Evolutionary conservation across 92 coral and sea anemone genomes (phyloP).

Genomic region (Metridium senile): DNA sequence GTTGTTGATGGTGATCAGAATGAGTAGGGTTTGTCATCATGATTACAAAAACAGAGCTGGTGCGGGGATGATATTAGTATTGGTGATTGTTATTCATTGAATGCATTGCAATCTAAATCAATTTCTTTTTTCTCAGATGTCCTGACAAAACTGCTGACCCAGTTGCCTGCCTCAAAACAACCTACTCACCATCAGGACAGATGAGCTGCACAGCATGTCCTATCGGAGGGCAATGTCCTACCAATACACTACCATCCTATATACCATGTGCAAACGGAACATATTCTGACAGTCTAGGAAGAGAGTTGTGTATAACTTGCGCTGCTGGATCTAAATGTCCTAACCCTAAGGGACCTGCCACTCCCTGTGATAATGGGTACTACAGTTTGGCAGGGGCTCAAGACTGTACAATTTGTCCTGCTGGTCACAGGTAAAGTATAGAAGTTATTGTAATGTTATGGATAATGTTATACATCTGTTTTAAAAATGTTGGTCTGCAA

Average conservation of each 20-base stretch:
- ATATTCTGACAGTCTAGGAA: conserved; percentile 49
- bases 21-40: too few species aligned
- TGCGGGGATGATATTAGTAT: too few species aligned
- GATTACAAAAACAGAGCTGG: too few species aligned
- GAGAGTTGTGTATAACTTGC: conserved; percentile 51
- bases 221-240: conserved; percentile 53
- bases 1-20: too few species aligned
- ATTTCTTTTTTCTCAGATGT: conserved; percentile 45
- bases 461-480: too few species aligned
- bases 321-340: conserved; percentile 77
- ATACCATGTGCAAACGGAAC: conserved; percentile 70
- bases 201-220: conserved; percentile 55
- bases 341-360: conserved; percentile 48
- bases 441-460: not conserved
- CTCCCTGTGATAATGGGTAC: conserved; percentile 67
- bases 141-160: conserved; percentile 62
- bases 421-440: conserved; percentile 66
- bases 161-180: conserved; percentile 49
- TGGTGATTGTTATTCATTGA: too few species aligned
- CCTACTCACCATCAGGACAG: conserved; percentile 64
- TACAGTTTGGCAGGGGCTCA: conserved; percentile 58
- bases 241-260: conserved; percentile 41
- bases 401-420: conserved; percentile 60
- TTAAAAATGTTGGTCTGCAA: too few species aligned
- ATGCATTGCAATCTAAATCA: not conserved